Evolutionary conservation across 2,113 vertebrate genomes (phyloP).

Genomic region (Andinoacara biseriatus): DNA sequence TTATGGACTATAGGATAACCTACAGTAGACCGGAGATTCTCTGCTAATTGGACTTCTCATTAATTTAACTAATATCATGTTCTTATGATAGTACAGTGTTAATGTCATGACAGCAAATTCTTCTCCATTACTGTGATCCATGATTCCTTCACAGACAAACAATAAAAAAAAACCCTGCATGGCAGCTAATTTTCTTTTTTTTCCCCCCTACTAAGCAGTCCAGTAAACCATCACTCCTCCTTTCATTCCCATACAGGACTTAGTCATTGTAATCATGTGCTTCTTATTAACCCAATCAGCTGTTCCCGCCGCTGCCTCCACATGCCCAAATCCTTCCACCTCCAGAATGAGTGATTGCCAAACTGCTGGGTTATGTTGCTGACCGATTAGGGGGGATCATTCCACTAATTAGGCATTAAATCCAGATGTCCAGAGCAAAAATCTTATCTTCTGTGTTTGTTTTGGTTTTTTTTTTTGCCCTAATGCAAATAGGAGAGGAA

Average conservation of each 20-base stretch:
- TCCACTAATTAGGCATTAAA: slow-evolving; percentile 28
- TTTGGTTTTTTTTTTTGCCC: background rate
- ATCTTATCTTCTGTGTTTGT: background rate
- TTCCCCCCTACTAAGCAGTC: background rate
- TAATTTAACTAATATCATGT: slow-evolving; percentile 6
- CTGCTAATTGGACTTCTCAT: background rate
- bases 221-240: background rate
- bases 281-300: slow-evolving; percentile 27
- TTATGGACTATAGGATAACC: slow-evolving; percentile 2
- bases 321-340: slow-evolving; percentile 9
- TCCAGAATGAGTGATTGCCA: slow-evolving; percentile 16
- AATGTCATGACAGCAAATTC: background rate
- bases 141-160: background rate
- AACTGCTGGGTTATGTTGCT: background rate
- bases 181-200: background rate
- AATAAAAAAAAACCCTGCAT: background rate
- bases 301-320: slow-evolving; percentile 31
- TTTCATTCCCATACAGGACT: background rate
- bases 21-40: background rate
- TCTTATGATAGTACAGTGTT: background rate
- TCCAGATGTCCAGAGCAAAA: slow-evolving; percentile 28
- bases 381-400: slow-evolving; percentile 11
- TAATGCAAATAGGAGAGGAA: accelerated
- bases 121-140: background rate
- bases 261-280: background rate